These are phyloP conservation scores for Drosophila merina DNA, from an alignment of 2,888 invertebrate species.

Conservation along the genomic window DNA sequence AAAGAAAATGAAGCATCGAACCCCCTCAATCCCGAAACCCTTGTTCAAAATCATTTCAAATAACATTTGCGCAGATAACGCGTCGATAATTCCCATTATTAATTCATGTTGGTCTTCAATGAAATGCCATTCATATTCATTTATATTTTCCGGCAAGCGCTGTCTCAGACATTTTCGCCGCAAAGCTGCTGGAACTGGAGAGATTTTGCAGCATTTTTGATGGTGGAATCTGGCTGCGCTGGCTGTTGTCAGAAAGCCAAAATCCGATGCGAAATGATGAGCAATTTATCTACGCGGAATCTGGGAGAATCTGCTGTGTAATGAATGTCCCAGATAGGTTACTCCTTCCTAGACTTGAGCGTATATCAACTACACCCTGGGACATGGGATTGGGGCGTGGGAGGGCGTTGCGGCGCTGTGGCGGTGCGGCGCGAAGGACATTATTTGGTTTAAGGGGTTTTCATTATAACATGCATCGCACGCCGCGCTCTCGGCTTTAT, in stretches of 20 bases:
- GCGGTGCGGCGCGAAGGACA: conserved; percentile 40
- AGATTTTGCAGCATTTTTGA: conserved; percentile 22
- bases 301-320: conserved; percentile 72
- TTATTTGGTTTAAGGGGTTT: conserved; percentile 77
- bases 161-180: conserved; percentile 2
- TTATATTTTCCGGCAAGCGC: conserved; percentile 12
- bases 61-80: conserved; percentile 1
- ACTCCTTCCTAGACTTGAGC: conserved; percentile 6
- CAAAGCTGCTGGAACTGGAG: conserved; percentile 3
- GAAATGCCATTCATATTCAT: conserved; percentile 39
- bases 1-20: not conserved
- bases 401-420: not conserved
- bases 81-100: conserved; percentile 14
- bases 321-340: conserved; percentile 63
- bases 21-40: not conserved
- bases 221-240: conserved; percentile 27
- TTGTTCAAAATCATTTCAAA: not conserved
- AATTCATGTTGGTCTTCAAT: conserved; percentile 15
- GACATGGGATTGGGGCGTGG: not conserved
- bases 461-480: conserved; percentile 78
- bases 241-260: conserved; percentile 46
- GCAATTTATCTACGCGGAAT: conserved; percentile 72
- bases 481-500: conserved; percentile 72
- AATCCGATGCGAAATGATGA: conserved; percentile 75
- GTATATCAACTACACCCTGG: conserved; percentile 5